Evolutionary conservation across 53 echinoderm and acorn worm genomes (phyloP).

Genomic region (Echinometra lucunter): DNA sequence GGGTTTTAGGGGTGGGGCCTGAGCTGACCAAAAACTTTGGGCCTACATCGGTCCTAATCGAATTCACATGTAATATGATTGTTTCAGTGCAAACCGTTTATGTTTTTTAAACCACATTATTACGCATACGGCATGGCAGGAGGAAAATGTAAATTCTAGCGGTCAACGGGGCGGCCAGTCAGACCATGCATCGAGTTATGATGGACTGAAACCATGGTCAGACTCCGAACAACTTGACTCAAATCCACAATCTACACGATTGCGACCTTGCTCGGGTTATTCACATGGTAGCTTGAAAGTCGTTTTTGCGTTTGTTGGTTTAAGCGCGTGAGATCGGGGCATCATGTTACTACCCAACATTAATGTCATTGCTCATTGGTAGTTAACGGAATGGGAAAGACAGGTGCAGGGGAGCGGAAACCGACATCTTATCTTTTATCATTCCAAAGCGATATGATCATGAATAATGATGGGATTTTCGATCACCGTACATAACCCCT

Average conservation of each 20-base stretch:
- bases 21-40: neutral
- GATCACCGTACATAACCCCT: neutral
- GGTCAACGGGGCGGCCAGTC: neutral
- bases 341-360: conserved; percentile 45
- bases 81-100: neutral
- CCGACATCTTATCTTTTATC: neutral
- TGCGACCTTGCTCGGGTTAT: conserved; percentile 21
- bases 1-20: too few species aligned
- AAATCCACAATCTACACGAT: neutral
- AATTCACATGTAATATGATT: neutral
- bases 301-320: conserved; percentile 51
- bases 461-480: conserved; percentile 13
- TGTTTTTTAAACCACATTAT: neutral
- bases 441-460: conserved; percentile 14
- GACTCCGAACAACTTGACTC: too few species aligned
- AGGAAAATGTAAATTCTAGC: neutral
- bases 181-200: too few species aligned
- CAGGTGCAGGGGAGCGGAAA: conserved; percentile 32
- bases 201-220: too few species aligned
- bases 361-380: conserved; percentile 53
- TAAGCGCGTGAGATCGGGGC: conserved; percentile 23
- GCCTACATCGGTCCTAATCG: neutral
- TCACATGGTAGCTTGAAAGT: conserved; percentile 45
- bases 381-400: neutral
- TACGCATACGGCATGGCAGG: neutral